Percentiles rank a stretch among this genome's conserved stretches.
Evolutionary conservation across 1,140 invertebrate genomes (phyloP).

Genomic region (Nasonia giraulti): DNA sequence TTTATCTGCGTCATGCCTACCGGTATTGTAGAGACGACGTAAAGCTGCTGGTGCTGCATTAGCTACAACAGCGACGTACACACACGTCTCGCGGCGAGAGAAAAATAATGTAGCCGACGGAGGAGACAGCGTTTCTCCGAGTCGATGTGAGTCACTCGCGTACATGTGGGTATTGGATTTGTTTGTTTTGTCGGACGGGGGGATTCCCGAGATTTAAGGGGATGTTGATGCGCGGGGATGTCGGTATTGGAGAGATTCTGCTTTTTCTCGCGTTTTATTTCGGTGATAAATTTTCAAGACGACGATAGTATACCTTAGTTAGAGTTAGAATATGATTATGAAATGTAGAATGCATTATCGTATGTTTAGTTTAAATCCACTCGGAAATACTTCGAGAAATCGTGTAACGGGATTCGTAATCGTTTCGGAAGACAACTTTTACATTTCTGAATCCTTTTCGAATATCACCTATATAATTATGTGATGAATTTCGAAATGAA

Average conservation of each 20-base stretch:
- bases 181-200: neutral
- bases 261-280: too few relatives aligned
- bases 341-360: too few relatives aligned
- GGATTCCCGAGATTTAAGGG: neutral
- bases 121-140: neutral
- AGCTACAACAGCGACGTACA: neutral
- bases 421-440: too few relatives aligned
- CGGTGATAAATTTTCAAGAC: too few relatives aligned
- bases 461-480: too few relatives aligned
- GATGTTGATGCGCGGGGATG: neutral
- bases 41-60: neutral
- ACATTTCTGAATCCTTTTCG: too few relatives aligned
- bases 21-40: slow-evolving; percentile 6
- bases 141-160: neutral
- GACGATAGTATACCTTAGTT: too few relatives aligned
- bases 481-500: too few relatives aligned
- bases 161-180: neutral
- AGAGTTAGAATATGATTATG: too few relatives aligned
- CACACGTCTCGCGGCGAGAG: neutral
- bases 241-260: neutral
- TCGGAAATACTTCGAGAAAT: too few relatives aligned
- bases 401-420: too few relatives aligned
- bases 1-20: slow-evolving; percentile 7
- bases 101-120: neutral
- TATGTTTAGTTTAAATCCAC: too few relatives aligned